Conservation (phyloP, 2,888 invertebrate genomes). For the Cactoblastis cactorum region DNA sequence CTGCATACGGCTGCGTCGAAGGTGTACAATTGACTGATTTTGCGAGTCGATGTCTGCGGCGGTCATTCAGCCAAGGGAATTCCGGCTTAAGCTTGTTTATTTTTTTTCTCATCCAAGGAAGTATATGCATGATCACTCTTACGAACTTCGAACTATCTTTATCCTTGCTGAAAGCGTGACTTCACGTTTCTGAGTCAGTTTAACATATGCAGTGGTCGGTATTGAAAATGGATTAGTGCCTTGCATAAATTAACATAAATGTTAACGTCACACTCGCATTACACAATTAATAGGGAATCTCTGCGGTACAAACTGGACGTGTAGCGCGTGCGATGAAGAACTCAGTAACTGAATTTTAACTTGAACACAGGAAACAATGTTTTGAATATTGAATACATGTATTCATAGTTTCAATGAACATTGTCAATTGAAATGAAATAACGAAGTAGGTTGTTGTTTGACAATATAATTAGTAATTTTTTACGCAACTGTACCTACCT, state of each 20-base stretch:
- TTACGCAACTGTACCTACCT: too few relatives aligned
- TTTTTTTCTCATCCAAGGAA: conserved; percentile 31
- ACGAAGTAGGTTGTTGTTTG: too few relatives aligned
- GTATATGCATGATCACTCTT: conserved; percentile 18
- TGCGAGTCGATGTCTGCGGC: conserved; percentile 23
- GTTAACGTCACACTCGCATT: conserved; percentile 24
- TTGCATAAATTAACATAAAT: conserved; percentile 41
- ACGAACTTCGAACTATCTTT: conserved; percentile 12
- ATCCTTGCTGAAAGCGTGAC: conserved; percentile 20
- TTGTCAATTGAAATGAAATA: too few relatives aligned
- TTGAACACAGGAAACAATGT: too few relatives aligned
- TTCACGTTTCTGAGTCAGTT: conserved; percentile 20
- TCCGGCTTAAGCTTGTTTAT: conserved; percentile 40
- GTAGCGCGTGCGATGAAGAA: background rate
- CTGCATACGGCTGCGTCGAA: conserved; percentile 40
- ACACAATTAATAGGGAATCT: background rate
- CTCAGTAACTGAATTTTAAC: too few relatives aligned
- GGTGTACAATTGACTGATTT: conserved; percentile 48
- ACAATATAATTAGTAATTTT: too few relatives aligned
- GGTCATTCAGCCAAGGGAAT: conserved; percentile 36
- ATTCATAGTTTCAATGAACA: too few relatives aligned
- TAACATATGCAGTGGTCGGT: conserved; percentile 28
- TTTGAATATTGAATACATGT: too few relatives aligned
- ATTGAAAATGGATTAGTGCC: conserved; percentile 34
- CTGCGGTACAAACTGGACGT: background rate